Conservation (phyloP, 2,113 vertebrate genomes). For the Gambusia affinis region DNA sequence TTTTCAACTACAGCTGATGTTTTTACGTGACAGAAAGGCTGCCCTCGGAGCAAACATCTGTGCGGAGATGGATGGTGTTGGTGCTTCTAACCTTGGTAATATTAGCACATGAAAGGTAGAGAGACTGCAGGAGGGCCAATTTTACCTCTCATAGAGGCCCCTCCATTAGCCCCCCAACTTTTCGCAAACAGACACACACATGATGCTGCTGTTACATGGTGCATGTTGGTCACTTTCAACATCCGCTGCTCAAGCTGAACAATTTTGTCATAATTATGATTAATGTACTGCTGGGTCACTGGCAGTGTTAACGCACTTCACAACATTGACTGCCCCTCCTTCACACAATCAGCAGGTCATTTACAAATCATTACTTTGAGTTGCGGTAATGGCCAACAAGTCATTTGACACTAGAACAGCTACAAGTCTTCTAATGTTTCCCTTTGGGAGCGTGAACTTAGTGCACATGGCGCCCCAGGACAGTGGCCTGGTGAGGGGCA, state of each 20-base stretch:
- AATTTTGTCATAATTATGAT: constrained; percentile 76
- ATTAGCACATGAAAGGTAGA: constrained; percentile 78
- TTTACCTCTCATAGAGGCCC: constrained; percentile 57
- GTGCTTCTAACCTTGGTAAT: constrained; percentile 67
- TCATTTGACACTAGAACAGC: constrained; percentile 65
- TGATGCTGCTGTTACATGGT: constrained; percentile 54
- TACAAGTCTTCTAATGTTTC: constrained; percentile 68
- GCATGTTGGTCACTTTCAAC: constrained; percentile 62
- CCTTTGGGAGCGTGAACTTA: constrained; percentile 56
- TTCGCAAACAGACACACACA: constrained; percentile 64
- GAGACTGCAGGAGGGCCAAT: constrained; percentile 69
- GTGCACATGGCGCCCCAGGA: constrained; percentile 54
- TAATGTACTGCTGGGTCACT: constrained; percentile 64
- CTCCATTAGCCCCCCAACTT: constrained; percentile 68
- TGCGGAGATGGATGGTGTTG: constrained; percentile 62
- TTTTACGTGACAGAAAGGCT: constrained; percentile 43
- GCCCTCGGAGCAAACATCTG: constrained; percentile 50
- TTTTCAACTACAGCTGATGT: constrained; percentile 33
- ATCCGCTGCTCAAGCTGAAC: constrained; percentile 49
- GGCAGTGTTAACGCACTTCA: constrained; percentile 65
- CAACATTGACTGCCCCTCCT: constrained; percentile 24
- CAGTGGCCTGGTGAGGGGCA: constrained; percentile 41
- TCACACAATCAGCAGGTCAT: constrained; percentile 69
- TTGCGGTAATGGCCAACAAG: constrained; percentile 49
- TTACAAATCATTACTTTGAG: constrained; percentile 64